Percentiles rank a stretch among this genome's conserved stretches.
Conservation (phyloP, 1,140 invertebrate genomes). For the Babylonia areolata region DNA sequence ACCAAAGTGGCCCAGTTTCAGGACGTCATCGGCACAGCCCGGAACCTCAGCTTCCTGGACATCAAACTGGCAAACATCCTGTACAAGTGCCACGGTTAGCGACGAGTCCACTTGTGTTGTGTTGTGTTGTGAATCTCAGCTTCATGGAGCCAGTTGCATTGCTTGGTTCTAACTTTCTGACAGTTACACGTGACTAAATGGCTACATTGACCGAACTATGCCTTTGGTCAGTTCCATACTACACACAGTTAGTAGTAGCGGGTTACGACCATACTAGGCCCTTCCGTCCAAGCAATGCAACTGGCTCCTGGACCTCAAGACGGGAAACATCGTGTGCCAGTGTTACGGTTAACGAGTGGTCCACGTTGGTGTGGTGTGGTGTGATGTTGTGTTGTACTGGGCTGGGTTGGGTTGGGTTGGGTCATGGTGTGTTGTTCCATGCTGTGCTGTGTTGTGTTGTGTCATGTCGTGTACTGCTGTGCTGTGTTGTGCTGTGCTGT, state of each 20-base stretch:
- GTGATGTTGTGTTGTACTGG: too few relatives aligned
- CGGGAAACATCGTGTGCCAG: conserved; percentile 58
- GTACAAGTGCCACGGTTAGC: conserved; percentile 50
- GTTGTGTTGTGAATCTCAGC: conserved; percentile 52
- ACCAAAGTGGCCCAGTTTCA: conserved; percentile 52
- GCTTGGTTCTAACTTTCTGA: too few relatives aligned
- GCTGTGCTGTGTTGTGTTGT: background rate
- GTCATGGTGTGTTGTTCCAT: background rate
- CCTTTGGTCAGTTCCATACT: too few relatives aligned
- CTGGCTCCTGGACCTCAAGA: conserved; percentile 62
- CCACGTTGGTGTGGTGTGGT: too few relatives aligned
- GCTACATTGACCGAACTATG: too few relatives aligned
- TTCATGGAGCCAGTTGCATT: too few relatives aligned
- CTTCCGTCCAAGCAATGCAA: too few relatives aligned
- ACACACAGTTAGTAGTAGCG: too few relatives aligned
- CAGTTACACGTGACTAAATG: too few relatives aligned
- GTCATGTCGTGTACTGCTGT: background rate
- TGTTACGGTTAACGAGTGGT: background rate
- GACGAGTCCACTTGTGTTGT: conserved; percentile 37
- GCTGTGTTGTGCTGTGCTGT: conserved; percentile 8
- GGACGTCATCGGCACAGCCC: conserved; percentile 56
- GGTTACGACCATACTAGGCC: too few relatives aligned
- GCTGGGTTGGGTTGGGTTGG: too few relatives aligned
- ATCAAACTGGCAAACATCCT: conserved; percentile 61
- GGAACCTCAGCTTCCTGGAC: conserved; percentile 60